A percentile compares a stretch with the other conserved stretches of the same genome.
Evolutionary conservation across 2,113 vertebrate genomes (phyloP).

Genomic region (Calypte anna): DNA sequence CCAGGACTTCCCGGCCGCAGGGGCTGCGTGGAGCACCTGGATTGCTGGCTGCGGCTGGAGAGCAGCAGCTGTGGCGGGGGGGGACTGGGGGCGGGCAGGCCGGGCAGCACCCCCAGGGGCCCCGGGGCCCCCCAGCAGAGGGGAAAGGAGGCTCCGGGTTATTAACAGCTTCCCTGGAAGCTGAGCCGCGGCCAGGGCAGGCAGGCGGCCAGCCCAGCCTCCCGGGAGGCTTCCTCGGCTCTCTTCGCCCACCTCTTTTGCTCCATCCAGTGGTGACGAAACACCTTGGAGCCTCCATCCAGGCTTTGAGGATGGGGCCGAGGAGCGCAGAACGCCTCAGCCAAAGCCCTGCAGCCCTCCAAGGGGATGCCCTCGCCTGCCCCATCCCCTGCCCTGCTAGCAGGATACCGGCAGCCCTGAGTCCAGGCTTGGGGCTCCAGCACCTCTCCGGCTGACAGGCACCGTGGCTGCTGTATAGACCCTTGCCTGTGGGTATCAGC

Average conservation of each 20-base stretch:
- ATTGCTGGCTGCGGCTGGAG: neutral
- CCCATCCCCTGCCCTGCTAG: neutral
- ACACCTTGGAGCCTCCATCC: constrained; percentile 1
- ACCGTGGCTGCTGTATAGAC: neutral
- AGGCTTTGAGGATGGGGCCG: neutral
- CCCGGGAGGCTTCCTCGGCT: neutral
- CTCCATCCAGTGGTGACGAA: constrained; percentile 64
- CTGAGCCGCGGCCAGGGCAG: constrained; percentile 14
- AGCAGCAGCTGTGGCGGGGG: neutral
- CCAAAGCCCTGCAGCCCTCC: neutral
- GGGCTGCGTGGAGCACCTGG: neutral
- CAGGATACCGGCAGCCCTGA: neutral
- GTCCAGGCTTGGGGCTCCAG: neutral
- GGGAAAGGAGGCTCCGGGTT: neutral
- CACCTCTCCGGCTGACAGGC: neutral
- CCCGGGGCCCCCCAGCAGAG: neutral
- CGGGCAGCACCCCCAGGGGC: neutral
- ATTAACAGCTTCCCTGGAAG: constrained; percentile 44
- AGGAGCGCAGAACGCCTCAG: neutral
- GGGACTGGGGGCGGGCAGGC: neutral
- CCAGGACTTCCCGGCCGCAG: too few relatives aligned
- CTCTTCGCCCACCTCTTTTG: constrained; percentile 51
- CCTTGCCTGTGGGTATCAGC: neutral
- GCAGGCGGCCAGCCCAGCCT: neutral
- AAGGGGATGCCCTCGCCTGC: neutral